Base-by-base conservation (phyloP, 2,888 invertebrate genomes). In the Macaria notata region DNA sequence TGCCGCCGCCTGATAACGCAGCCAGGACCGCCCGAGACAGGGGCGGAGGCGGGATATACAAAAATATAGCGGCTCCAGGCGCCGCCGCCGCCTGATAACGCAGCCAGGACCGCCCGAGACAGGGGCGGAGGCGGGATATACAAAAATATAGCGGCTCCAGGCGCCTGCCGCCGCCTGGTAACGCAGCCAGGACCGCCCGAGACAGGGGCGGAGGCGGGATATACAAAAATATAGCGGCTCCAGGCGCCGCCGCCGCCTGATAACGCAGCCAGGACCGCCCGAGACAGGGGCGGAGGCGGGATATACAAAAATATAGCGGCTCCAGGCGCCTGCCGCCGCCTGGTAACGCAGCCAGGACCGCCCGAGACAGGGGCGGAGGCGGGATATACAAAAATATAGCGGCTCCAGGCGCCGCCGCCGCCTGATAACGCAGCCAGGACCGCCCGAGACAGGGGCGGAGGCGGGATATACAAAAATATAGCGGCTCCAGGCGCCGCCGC, bases 381-480 rank as follows among this genome's bases (percentile, higher is more conserved):
- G 38, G 38, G 38, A 38, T 5, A 38, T 38, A 38, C 38, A 8
- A 38, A 8, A 38, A 38, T n/a, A n/a, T n/a, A 69, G 6, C 5
- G 83, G 79, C 76, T 80, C 81, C 76, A 29, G 31, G 41, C n/a
- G 19, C 19, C 19, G 19, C 19, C 19, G 19, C 19, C 19, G 19
- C 19, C 19, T 19, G 19, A 19, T 19, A 19, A n/a, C 4, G 48
- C 30, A 4, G 5, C 41, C 9, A 9, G 19, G 29, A 8, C 4
- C 9, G 6, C 6, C 43, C 31, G 43, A 9, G 38, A 38, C 8
- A 8, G 38, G 38, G 38, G 38, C 6, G 3, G 3, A 3, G 38
- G 38, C 38, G 38, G 38, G 38, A n/a, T n/a, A n/a, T n/a, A 85
- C 87, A 88, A 89, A 90, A 90, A 89, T 89, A 86, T 84, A 69